Conservation (phyloP, 2,888 invertebrate genomes). For the Brenthis daphne region DNA sequence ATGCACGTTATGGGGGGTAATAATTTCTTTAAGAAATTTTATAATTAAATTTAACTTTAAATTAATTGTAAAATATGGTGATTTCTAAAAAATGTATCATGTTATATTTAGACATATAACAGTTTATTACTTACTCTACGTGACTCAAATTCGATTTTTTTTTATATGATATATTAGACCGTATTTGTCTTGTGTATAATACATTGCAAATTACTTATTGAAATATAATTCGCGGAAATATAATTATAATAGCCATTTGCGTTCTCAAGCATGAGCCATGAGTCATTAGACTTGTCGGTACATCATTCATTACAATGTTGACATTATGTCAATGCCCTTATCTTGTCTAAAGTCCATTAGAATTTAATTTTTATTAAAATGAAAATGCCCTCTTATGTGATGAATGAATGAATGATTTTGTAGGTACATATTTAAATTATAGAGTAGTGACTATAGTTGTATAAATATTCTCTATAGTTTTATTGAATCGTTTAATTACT, state of each 20-base stretch:
- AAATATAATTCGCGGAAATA: not conserved
- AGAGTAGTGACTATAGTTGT: too few species aligned
- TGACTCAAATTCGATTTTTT: not conserved
- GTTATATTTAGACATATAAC: constrained; percentile 2
- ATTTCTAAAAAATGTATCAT: too few species aligned
- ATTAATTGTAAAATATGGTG: too few species aligned
- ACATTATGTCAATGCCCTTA: constrained; percentile 32
- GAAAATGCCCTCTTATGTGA: too few species aligned
- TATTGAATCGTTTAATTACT: too few species aligned
- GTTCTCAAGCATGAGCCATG: constrained; percentile 16
- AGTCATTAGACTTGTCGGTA: constrained; percentile 25
- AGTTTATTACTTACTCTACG: constrained; percentile 10
- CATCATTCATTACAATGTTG: constrained; percentile 27
- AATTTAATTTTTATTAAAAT: not conserved
- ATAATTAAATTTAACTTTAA: too few species aligned
- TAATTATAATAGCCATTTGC: not conserved
- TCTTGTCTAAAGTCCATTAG: constrained; percentile 19
- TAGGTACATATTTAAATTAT: too few species aligned
- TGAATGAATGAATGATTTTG: too few species aligned
- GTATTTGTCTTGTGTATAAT: not conserved
- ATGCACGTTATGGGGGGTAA: too few species aligned
- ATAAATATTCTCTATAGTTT: too few species aligned
- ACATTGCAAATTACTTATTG: constrained; percentile 2
- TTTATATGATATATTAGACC: not conserved
- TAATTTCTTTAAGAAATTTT: too few species aligned